phyloP scores from a whole-genome alignment of 2,888 invertebrate species.

The Nezara viridula region DNA sequence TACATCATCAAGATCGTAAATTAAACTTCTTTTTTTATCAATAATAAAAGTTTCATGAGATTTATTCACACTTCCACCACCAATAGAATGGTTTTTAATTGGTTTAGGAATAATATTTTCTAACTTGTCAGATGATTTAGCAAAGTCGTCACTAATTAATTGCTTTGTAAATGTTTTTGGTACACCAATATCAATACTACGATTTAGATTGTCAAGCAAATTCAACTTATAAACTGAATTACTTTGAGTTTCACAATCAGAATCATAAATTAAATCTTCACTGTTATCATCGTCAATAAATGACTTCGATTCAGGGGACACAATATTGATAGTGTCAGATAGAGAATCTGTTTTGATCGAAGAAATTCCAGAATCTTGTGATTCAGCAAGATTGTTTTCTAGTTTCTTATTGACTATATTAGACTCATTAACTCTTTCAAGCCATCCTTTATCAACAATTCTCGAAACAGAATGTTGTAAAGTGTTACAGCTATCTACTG shows the following conservation, averaged over 20 bases:
- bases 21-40: conserved; percentile 21
- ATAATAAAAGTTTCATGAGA: not conserved
- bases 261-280: conserved; percentile 79
- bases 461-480: conserved; percentile 66
- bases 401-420: conserved; percentile 53
- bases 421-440: conserved; percentile 69
- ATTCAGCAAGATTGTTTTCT: conserved; percentile 56
- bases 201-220: conserved; percentile 32
- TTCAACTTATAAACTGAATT: conserved; percentile 50
- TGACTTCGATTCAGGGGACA: conserved; percentile 61
- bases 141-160: not conserved
- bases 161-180: not conserved
- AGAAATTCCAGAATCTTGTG: conserved; percentile 67
- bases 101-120: not conserved
- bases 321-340: not conserved
- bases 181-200: not conserved
- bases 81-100: not conserved
- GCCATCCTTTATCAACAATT: conserved; percentile 74
- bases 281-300: conserved; percentile 68
- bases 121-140: not conserved
- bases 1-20: not conserved
- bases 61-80: no score
- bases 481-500: conserved; percentile 66
- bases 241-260: conserved; percentile 69
- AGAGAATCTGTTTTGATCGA: conserved; percentile 49